Evolutionary conservation across 2,797 vertebrate genomes (phyloP).

Genomic region (Scolopax bukidnonensis): DNA sequence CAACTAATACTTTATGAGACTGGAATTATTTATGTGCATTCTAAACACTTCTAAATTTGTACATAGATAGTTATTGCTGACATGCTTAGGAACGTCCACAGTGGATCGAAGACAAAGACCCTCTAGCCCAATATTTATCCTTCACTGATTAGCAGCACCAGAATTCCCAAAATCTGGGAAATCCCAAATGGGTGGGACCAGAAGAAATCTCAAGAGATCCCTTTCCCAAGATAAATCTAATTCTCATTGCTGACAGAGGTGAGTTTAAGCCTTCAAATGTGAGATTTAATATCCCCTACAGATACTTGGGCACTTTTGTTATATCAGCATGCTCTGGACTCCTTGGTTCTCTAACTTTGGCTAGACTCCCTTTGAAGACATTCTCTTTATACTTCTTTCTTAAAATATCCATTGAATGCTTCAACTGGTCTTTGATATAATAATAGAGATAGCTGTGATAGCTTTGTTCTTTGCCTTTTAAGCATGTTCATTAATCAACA

Average conservation of each 20-base stretch:
- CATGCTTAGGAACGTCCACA: neutral
- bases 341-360: neutral
- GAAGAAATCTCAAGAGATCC: neutral
- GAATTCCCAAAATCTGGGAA: neutral
- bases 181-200: neutral
- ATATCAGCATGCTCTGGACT: neutral
- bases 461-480: slow-evolving; percentile 45
- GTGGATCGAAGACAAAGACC: neutral
- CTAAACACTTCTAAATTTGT: neutral
- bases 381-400: neutral
- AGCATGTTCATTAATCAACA: slow-evolving; percentile 54
- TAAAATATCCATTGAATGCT: slow-evolving; percentile 15
- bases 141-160: neutral
- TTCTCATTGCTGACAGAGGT: neutral
- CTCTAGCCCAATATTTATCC: neutral
- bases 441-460: slow-evolving; percentile 27
- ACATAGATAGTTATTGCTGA: neutral
- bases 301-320: neutral
- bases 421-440: slow-evolving; percentile 34
- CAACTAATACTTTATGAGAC: neutral
- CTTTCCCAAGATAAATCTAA: neutral
- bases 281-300: neutral
- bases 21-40: slow-evolving; percentile 19
- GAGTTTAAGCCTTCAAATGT: neutral
- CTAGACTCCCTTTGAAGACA: slow-evolving; percentile 22